Percentiles rank a stretch among this genome's conserved stretches.
Conservation (phyloP, 2,888 invertebrate genomes). For the Phyllotreta striolata region DNA sequence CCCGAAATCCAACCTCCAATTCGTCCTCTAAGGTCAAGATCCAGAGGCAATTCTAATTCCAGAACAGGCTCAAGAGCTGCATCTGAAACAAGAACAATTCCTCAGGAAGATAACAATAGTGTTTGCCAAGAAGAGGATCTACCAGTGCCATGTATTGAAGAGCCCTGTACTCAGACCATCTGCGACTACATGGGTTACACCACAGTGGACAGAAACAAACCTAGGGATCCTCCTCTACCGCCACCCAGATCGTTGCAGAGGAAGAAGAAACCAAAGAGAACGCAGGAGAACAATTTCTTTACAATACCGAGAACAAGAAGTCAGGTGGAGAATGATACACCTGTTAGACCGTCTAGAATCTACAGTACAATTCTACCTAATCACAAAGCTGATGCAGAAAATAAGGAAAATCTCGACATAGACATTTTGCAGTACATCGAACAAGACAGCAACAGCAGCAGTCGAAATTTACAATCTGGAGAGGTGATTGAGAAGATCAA, state of each 20-base stretch:
- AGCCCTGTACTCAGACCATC: conserved; percentile 57
- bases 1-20: conserved; percentile 62
- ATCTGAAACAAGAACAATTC: conserved; percentile 13
- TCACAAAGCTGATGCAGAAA: conserved; percentile 49
- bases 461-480: conserved; percentile 75
- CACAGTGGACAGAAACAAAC: conserved; percentile 74
- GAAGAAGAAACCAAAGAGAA: conserved; percentile 38
- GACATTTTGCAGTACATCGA: conserved; percentile 68
- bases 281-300: conserved; percentile 70
- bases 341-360: conserved; percentile 68
- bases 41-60: conserved; percentile 64
- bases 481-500: conserved; percentile 84
- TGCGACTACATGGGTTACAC: conserved; percentile 72
- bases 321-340: conserved; percentile 60
- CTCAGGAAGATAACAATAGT: conserved; percentile 35
- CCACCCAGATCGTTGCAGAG: conserved; percentile 70
- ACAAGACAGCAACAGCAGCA: conserved; percentile 65
- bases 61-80: conserved; percentile 12
- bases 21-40: conserved; percentile 67
- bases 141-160: conserved; percentile 55
- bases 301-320: conserved; percentile 67
- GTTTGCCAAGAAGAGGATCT: conserved; percentile 64
- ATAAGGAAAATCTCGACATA: conserved; percentile 61
- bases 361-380: conserved; percentile 68
- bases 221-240: conserved; percentile 63